Evolutionary conservation across 2,888 invertebrate species (phyloP), one percentile per base, ranked within the genome.

Genomic region (Trissolcus japonicus): DNA sequence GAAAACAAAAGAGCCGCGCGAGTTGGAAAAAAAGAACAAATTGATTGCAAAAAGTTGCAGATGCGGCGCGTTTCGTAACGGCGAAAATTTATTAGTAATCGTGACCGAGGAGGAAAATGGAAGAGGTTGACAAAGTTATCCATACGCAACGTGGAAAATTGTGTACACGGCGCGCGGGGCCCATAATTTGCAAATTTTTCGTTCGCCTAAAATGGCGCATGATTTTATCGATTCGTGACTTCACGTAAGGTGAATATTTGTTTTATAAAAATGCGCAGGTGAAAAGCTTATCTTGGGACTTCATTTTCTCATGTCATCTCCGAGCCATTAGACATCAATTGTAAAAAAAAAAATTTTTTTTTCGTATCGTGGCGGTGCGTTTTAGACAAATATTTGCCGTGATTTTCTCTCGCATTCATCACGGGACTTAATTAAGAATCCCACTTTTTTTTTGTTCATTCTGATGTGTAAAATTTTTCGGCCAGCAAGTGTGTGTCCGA

Each of bases 281-380:
- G 55, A 62, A 69, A 69, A 46, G 62, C 59, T 72, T 62, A 41
- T n/a, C 14, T 25, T 6, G 29, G 35, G 53, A 51, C 62, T 35
- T 71, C 54, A 63, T 63, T 72, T 59, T 72, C 71, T 59, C 63
- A 17, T 51, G 71, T 63, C 50, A 59, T 72, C 71, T 57, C 13
- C 21, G 56, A 14, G 14, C 71, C 29, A 63, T 63, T 54, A 46
- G 35, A 14, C 63, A 19, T 57, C 57, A 59, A 63, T 72, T 63
- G 66, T 51, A 46, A 25, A 25, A 7, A 11, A n/a, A 11, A n/a
- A n/a, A n/a, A n/a, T n/a, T 67, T 67, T 59, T 57, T 62, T 11
- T 11, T 35, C 35, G 9, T 35, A 29, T 63, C 19, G 56, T 51
- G 29, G 59, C 29, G 40, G 56, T 25, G 48, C 21, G 51, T 63